A percentile compares a stretch with the other conserved stretches of the same genome.
Evolutionary conservation across 2,113 vertebrate species (phyloP).

Genomic region (Poeciliopsis turrubarensis): DNA sequence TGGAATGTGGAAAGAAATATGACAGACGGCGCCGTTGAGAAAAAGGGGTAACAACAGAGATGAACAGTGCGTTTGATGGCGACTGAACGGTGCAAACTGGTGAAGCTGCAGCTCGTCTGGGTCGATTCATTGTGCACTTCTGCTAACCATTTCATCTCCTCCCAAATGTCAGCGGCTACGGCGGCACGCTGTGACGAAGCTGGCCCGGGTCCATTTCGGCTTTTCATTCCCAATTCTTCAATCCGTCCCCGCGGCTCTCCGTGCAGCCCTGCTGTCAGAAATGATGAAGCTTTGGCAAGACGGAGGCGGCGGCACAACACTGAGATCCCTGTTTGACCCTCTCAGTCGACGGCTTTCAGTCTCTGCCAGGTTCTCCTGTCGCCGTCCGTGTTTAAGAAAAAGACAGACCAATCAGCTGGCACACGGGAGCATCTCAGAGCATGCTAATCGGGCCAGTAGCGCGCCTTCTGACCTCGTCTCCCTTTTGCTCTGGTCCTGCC

Average conservation of each 20-base stretch:
- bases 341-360: neutral
- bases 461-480: slow-evolving; percentile 36
- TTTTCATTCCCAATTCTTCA: slow-evolving; percentile 30
- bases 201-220: slow-evolving; percentile 41
- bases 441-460: slow-evolving; percentile 20
- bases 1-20: neutral
- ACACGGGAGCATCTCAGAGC: slow-evolving; percentile 25
- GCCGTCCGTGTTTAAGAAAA: slow-evolving; percentile 24
- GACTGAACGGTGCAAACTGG: slow-evolving; percentile 25
- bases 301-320: slow-evolving; percentile 57
- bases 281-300: slow-evolving; percentile 39
- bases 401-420: slow-evolving; percentile 25
- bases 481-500: slow-evolving; percentile 26
- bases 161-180: slow-evolving; percentile 3
- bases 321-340: slow-evolving; percentile 45
- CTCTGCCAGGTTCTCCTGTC: slow-evolving; percentile 6
- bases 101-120: neutral
- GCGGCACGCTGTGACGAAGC: slow-evolving; percentile 16
- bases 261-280: slow-evolving; percentile 31
- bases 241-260: slow-evolving; percentile 36
- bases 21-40: slow-evolving; percentile 11
- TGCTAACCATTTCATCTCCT: neutral
- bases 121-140: neutral
- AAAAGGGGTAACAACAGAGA: slow-evolving; percentile 39
- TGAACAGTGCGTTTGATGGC: slow-evolving; percentile 23